Conservation (phyloP, 2,797 vertebrate genomes). For the Sebastes kiyomatsui region DNA sequence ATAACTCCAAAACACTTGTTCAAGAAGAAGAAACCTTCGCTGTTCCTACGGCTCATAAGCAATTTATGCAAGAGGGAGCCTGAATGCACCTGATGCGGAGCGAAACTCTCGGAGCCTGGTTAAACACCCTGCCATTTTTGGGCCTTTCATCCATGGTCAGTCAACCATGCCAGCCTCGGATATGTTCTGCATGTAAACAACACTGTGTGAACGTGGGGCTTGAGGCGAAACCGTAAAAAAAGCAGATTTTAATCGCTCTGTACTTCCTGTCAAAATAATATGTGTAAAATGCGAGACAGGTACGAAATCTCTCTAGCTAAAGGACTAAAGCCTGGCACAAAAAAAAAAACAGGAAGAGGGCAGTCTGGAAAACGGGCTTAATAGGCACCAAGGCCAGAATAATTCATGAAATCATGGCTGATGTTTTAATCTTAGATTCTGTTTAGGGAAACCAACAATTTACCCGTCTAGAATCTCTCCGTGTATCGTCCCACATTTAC, state of each 20-base stretch:
- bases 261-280: slow-evolving; percentile 40
- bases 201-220: slow-evolving; percentile 28
- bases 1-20: neutral
- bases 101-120: slow-evolving; percentile 5
- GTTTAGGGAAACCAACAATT: neutral
- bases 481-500: neutral
- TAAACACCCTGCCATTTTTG: slow-evolving; percentile 29
- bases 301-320: slow-evolving; percentile 18
- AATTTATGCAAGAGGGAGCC: slow-evolving; percentile 26
- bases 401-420: neutral
- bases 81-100: slow-evolving; percentile 32
- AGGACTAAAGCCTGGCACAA: slow-evolving; percentile 11
- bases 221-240: slow-evolving; percentile 12
- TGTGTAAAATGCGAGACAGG: slow-evolving; percentile 30
- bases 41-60: neutral
- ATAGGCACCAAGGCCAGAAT: slow-evolving; percentile 20
- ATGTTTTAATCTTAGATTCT: slow-evolving; percentile 11
- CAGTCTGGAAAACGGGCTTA: neutral
- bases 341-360: neutral
- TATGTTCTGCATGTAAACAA: slow-evolving; percentile 58
- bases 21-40: neutral
- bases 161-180: slow-evolving; percentile 41
- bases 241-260: slow-evolving; percentile 40
- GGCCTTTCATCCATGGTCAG: slow-evolving; percentile 46
- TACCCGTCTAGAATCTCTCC: neutral